Base-by-base conservation (phyloP, 2,888 invertebrate species). In the Pachliopta kotzebuea region DNA sequence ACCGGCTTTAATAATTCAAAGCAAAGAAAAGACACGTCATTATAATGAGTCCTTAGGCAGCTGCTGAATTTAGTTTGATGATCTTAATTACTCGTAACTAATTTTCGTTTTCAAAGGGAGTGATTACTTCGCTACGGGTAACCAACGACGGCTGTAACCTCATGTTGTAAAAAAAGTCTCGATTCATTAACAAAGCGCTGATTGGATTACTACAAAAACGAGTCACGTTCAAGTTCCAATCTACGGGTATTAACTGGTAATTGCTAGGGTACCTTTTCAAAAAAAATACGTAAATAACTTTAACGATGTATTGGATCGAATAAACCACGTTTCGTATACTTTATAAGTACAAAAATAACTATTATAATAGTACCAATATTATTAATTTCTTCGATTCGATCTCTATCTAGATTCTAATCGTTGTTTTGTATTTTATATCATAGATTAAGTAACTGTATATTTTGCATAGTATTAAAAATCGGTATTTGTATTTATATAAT, bases 191-290 rank as follows among this genome's bases (percentile, higher is more conserved):
- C 45, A 45, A 45, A 45, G 45, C 45, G 45, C 45, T 45, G 45
- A 45, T 45, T 45, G 45, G 45, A 45, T 45, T n/a, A 45, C n/a
- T 45, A 45, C n/a, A 18, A n/a, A 45, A 45, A 45, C 8, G 45
- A 45, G 45, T 45, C 45, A 45, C 45, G 45, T 45, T n/a, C 45
- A n/a, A 18, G 45, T 45, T 45, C 45, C 45, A n/a, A 45, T 45
- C n/a, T n/a, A 57, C 49, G 29, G 54, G 18, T 54, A 26, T 54
- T 29, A 17, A n/a, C 18, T 45, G n/a, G 18, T 45, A n/a, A 45
- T 45, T 45, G 45, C 45, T 18, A 45, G 45, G n/a, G 18, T 45
- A n/a, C n/a, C 18, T n/a, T 4, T 18, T n/a, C 4, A 45, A n/a
- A 45, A 42, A 45, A 42, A n/a, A n/a, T 45, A 45, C 6, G n/a